Conservation (phyloP, 2,113 vertebrate species). For the Anas platyrhynchos region DNA sequence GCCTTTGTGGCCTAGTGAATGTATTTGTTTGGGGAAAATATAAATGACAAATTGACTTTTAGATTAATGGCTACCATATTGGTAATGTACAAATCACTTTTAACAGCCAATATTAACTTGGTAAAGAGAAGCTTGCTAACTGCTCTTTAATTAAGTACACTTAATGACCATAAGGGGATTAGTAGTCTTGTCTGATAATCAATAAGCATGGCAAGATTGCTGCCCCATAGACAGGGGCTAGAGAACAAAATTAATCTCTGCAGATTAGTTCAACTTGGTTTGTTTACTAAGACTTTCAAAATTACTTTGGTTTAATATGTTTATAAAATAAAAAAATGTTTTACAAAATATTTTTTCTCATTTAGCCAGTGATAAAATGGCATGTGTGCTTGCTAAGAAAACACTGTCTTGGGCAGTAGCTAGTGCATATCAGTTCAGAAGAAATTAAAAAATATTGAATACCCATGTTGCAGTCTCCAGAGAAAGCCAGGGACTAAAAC, state of each 20-base stretch:
- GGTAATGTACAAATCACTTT: constrained; percentile 82
- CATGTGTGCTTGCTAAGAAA: background rate
- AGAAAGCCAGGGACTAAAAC: background rate
- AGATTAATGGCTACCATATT: constrained; percentile 78
- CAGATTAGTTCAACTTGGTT: constrained; percentile 71
- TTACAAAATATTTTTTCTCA: background rate
- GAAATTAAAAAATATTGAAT: background rate
- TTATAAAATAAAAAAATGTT: background rate
- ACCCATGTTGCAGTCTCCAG: background rate
- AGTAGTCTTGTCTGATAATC: constrained; percentile 96
- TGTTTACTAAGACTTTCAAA: constrained; percentile 41
- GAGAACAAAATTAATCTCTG: constrained; percentile 77
- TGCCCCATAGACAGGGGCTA: constrained; percentile 74
- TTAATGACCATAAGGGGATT: constrained; percentile 98
- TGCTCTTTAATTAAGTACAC: constrained; percentile 98
- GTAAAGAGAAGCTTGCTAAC: constrained; percentile 86
- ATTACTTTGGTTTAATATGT: background rate
- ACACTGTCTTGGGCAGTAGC: background rate
- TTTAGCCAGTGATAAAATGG: background rate
- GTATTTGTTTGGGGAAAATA: constrained; percentile 80
- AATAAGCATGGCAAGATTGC: constrained; percentile 90
- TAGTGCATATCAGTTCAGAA: background rate
- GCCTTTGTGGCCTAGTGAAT: constrained; percentile 42
- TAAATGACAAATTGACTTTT: constrained; percentile 81
- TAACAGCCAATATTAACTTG: constrained; percentile 81